Evolutionary conservation across 2,113 vertebrate species (phyloP).

Genomic region (Silurus asotus): DNA sequence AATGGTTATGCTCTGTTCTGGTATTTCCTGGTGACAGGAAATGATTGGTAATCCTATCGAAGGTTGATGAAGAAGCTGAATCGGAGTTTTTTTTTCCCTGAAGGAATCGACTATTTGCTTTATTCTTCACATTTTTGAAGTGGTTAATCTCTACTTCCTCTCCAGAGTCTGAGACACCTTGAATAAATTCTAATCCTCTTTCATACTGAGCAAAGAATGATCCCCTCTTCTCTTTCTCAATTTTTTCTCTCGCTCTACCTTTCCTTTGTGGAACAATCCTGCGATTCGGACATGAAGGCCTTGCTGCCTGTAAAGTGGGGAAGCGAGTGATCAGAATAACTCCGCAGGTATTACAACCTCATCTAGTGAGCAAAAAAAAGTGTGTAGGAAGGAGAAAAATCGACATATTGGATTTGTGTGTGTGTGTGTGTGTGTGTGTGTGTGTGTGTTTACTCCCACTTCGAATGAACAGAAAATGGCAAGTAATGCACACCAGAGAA

Average conservation of each 20-base stretch:
- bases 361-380: constrained; percentile 9
- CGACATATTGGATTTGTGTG: constrained; percentile 33
- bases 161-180: constrained; percentile 30
- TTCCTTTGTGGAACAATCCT: constrained; percentile 26
- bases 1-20: neutral
- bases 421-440: neutral
- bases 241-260: neutral
- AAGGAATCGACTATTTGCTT: constrained; percentile 29
- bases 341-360: constrained; percentile 31
- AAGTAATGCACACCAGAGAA: neutral
- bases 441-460: constrained; percentile 10
- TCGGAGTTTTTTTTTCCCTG: neutral
- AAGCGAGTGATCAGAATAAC: constrained; percentile 27
- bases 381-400: constrained; percentile 22
- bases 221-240: constrained; percentile 2
- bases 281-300: constrained; percentile 25
- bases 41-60: neutral
- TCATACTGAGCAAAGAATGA: constrained; percentile 31
- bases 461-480: constrained; percentile 4
- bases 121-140: constrained; percentile 22
- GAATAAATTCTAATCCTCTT: constrained; percentile 44
- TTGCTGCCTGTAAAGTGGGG: constrained; percentile 16
- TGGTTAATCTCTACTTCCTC: constrained; percentile 28
- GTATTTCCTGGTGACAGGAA: neutral
- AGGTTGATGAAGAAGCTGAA: neutral